phyloP scores from a whole-genome alignment of 2,797 vertebrate genomes.

The Mycteria americana region DNA sequence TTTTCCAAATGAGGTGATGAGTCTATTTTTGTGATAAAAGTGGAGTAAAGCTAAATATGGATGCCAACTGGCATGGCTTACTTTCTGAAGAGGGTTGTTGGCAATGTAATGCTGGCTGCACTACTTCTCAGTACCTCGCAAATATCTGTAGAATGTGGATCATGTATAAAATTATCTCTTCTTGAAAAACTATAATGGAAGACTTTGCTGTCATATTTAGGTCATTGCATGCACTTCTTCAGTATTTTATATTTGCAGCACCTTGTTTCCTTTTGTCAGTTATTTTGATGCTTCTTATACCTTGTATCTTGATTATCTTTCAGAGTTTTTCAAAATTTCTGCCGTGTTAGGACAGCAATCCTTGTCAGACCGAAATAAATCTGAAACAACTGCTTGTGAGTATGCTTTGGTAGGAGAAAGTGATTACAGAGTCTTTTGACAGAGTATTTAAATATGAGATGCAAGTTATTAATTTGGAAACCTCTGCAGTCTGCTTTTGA shows the following conservation, averaged over 20 bases:
- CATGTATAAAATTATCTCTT: background rate
- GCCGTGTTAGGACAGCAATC: background rate
- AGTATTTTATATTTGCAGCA: background rate
- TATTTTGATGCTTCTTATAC: background rate
- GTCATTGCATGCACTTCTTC: background rate
- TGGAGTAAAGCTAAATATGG: background rate
- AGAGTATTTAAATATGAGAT: background rate
- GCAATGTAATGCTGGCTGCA: background rate
- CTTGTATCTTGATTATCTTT: background rate
- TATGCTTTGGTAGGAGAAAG: background rate
- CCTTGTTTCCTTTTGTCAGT: background rate
- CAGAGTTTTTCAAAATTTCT: background rate
- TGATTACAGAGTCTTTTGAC: background rate
- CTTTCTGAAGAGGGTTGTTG: background rate
- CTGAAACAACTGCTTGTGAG: background rate
- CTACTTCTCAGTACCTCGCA: background rate
- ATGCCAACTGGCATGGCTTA: background rate
- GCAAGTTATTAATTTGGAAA: background rate
- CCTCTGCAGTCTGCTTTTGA: background rate
- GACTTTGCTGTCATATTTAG: constrained; percentile 17
- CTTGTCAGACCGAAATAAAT: background rate
- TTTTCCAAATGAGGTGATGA: background rate
- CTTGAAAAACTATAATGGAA: background rate
- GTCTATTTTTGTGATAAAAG: background rate
- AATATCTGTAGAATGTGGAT: background rate